Conservation (phyloP, 2,113 vertebrate genomes). For the Mormyrus iriodes region DNA sequence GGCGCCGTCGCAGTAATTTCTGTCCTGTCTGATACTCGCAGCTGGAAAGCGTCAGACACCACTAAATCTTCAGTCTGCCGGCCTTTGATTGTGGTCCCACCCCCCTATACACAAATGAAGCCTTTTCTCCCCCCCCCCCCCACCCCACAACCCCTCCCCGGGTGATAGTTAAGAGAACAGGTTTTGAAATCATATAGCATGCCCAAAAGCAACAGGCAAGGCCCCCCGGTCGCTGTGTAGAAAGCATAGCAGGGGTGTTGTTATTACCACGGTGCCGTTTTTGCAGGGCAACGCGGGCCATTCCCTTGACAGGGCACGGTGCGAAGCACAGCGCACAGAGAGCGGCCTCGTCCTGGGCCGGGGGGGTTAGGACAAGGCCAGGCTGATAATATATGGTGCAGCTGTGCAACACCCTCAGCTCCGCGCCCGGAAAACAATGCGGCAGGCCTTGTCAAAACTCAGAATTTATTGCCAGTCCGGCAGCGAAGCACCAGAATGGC, state of each 20-base stretch:
- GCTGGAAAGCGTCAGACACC: background rate
- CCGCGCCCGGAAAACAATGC: conserved; percentile 37
- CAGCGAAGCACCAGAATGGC: conserved; percentile 41
- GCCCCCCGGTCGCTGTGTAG: background rate
- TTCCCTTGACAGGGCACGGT: conserved; percentile 26
- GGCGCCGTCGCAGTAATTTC: background rate
- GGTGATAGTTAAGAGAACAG: background rate
- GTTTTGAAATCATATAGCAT: background rate
- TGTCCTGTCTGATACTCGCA: background rate
- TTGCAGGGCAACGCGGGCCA: conserved; percentile 33
- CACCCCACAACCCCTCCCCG: background rate
- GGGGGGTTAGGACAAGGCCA: conserved; percentile 38
- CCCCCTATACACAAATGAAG: background rate
- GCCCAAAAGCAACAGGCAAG: background rate
- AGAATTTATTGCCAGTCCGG: conserved; percentile 47
- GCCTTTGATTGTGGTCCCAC: background rate
- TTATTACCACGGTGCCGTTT: background rate
- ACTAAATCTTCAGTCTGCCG: background rate
- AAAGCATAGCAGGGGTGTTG: background rate
- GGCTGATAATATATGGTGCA: conserved; percentile 43
- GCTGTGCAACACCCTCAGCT: conserved; percentile 42
- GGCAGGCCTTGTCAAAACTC: conserved; percentile 43
- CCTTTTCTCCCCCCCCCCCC: background rate
- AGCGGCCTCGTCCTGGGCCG: conserved; percentile 22
- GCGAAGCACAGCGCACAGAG: conserved; percentile 32